These are phyloP conservation scores for Pandion haliaetus DNA, from an alignment of 2,113 vertebrate species.

Conservation along the genomic window DNA sequence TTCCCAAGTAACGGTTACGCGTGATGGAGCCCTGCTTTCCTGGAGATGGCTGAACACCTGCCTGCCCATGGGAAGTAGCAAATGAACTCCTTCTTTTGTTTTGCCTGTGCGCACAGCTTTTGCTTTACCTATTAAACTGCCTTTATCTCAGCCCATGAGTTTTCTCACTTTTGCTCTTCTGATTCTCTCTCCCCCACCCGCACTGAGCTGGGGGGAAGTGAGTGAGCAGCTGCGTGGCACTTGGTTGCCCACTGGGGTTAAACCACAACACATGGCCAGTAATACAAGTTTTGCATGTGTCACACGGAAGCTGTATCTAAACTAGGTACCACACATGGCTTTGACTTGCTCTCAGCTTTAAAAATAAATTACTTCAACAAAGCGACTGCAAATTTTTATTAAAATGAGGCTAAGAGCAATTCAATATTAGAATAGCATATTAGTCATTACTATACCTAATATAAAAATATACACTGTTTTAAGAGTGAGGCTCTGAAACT, in stretches of 20 bases:
- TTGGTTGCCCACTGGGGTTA: no score
- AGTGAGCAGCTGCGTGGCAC: no score
- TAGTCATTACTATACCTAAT: background rate
- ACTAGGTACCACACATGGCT: background rate
- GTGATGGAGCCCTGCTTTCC: no score
- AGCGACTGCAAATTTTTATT: background rate
- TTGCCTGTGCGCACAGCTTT: no score
- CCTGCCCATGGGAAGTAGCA: no score
- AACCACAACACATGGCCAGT: background rate
- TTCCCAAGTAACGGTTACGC: no score
- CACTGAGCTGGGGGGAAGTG: no score
- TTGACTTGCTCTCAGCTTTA: background rate
- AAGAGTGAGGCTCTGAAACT: background rate
- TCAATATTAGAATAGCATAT: background rate
- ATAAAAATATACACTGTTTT: background rate
- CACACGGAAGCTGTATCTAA: background rate
- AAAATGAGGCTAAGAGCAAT: background rate
- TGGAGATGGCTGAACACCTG: no score
- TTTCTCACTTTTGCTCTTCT: no score
- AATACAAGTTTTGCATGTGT: background rate
- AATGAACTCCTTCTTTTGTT: no score
- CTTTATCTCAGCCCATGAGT: accelerated
- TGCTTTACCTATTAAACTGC: no score
- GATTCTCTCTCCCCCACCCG: no score
- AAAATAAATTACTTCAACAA: background rate